Base-by-base conservation (phyloP, 2,888 invertebrate species). In the Falcaria lacertinaria region DNA sequence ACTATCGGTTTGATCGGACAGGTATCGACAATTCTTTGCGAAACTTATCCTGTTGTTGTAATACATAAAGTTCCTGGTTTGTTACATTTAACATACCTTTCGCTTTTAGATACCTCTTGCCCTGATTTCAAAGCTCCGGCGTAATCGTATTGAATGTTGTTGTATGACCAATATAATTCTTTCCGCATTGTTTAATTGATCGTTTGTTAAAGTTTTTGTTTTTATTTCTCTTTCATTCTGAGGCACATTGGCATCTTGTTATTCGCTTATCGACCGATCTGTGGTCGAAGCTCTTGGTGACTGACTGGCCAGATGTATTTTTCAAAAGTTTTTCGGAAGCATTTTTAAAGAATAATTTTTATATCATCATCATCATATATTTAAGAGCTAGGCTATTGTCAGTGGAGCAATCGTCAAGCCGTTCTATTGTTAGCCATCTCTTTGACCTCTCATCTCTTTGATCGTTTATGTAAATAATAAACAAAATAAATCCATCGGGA, bases 11-110 rank as follows among this genome's bases (percentile, higher is more conserved):
- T 48, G 60, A 64, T 64, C 45, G 44, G 40, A 41, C 40, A 43
- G 52, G 56, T 56, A 57, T 58, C 57, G 57, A 58, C 55, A 58
- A 58, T 53, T 44, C 45, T 44, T 72, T 70, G 58, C 58, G 69
- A 74, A 74, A 74, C 60, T 45, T 52, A 49, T 63, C 60, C 67
- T 54, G 55, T 54, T 60, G 64, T 48, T 36, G 33, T 22, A 22
- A 44, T 47, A 48, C 50, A 60, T 28, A 28, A 11, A 28, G 28
- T 78, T 77, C 75, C 78, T 69, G 65, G 64, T 66, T 48, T 45
- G 60, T 57, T 56, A 56, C 48, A 64, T 62, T 64, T 60, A 50
- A 62, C 33, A 42, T 41, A 41, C 48, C 48, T 47, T 54, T 54
- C 50, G 50, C 48, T 48, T 45, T n/a, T n/a, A 47, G 41, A 25